phyloP scores from a whole-genome alignment of 2,888 invertebrate genomes.

The Dynastes hyllus region DNA sequence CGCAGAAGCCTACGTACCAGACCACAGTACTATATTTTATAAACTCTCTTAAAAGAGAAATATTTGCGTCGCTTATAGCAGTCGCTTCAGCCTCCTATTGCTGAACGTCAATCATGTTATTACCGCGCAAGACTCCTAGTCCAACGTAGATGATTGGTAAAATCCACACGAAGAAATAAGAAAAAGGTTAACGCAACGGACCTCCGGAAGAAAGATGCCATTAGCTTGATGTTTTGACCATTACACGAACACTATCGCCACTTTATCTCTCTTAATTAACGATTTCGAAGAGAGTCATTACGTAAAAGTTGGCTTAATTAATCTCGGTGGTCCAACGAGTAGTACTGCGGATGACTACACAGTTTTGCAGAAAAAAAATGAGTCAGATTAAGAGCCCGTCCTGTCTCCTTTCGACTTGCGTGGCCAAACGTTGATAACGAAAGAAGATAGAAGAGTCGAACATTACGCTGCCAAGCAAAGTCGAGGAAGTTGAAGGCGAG shows the following conservation, averaged over 20 bases:
- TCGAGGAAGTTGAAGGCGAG: constrained; percentile 13
- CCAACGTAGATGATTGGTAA: too few species aligned
- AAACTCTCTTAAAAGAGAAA: too few species aligned
- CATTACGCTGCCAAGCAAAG: background rate
- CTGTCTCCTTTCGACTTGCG: constrained; percentile 16
- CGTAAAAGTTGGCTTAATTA: constrained; percentile 62
- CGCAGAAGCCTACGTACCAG: too few species aligned
- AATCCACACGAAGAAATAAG: constrained; percentile 1
- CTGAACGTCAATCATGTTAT: too few species aligned
- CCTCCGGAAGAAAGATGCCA: constrained; percentile 43
- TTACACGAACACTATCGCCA: constrained; percentile 56
- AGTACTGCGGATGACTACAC: constrained; percentile 1
- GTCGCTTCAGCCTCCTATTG: too few species aligned
- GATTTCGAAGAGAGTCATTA: constrained; percentile 61
- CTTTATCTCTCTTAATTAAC: constrained; percentile 61
- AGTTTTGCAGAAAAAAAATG: constrained; percentile 31
- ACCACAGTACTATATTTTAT: too few species aligned
- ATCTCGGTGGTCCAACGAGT: constrained; percentile 52
- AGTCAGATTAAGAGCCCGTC: constrained; percentile 4
- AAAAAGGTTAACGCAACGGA: background rate
- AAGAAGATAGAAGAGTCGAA: background rate
- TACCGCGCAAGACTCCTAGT: too few species aligned
- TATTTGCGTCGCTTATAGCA: too few species aligned
- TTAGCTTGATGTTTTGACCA: constrained; percentile 55
- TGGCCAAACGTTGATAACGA: background rate